These are phyloP conservation scores for Anthonomus grandis DNA, from an alignment of 1,140 invertebrate genomes.

Conservation along the genomic window DNA sequence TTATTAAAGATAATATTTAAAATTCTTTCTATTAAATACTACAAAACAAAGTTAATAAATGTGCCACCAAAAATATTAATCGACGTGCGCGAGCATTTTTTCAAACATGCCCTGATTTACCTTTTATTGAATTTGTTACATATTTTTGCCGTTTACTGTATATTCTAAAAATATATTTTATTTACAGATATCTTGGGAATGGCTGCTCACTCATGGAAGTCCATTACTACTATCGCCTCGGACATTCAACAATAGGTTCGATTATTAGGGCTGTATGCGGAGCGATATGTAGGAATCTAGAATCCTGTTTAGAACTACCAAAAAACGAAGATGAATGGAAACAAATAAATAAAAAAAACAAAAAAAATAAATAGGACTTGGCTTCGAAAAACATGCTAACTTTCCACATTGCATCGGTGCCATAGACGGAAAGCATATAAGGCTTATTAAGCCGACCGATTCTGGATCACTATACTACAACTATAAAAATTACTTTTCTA, in stretches of 20 bases:
- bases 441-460: constrained; percentile 37
- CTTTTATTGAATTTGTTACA: no score
- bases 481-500: constrained; percentile 42
- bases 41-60: no score
- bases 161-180: constrained; percentile 3
- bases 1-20: no score
- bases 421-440: constrained; percentile 50
- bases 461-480: constrained; percentile 44
- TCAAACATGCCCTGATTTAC: no score
- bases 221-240: constrained; percentile 30
- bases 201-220: constrained; percentile 33
- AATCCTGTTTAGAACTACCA: constrained; percentile 7
- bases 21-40: no score
- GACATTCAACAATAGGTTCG: constrained; percentile 19
- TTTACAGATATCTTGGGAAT: constrained; percentile 34
- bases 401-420: constrained; percentile 46
- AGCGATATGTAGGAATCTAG: constrained; percentile 39
- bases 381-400: constrained; percentile 38
- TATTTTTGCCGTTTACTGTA: no score
- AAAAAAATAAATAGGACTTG: no score
- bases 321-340: constrained; percentile 30
- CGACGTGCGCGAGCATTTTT: no score
- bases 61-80: no score
- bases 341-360: no score
- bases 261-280: constrained; percentile 40